phyloP scores from a whole-genome alignment of 2,888 invertebrate genomes.

The Boloria euphrosyne region DNA sequence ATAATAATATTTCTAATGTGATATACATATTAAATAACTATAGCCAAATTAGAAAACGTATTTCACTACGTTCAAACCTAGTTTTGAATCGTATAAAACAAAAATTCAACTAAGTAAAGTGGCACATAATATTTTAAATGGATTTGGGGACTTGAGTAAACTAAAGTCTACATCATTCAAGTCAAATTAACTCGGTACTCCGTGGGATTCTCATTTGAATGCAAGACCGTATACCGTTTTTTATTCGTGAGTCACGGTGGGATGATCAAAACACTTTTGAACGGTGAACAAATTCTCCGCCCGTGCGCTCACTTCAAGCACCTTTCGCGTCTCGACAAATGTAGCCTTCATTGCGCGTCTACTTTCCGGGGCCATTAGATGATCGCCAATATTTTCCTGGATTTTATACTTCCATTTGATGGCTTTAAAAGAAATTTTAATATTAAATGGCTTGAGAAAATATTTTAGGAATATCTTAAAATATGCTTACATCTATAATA shows the following conservation, averaged over 20 bases:
- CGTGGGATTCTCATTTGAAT: slow-evolving; percentile 54
- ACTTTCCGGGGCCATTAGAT: slow-evolving; percentile 20
- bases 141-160: background rate
- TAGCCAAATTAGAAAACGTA: background rate
- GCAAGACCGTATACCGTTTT: slow-evolving; percentile 52
- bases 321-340: slow-evolving; percentile 18
- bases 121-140: slow-evolving; percentile 5
- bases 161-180: slow-evolving; percentile 10
- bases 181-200: slow-evolving; percentile 6
- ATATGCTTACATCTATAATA: too few species aligned
- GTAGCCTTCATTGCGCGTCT: slow-evolving; percentile 17
- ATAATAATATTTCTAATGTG: too few species aligned
- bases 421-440: background rate
- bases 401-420: slow-evolving; percentile 6
- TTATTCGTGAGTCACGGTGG: slow-evolving; percentile 56
- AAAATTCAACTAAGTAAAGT: background rate
- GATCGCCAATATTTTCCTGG: slow-evolving; percentile 20
- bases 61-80: background rate
- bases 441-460: background rate
- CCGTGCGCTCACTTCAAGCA: slow-evolving; percentile 17
- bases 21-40: too few species aligned
- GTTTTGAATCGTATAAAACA: background rate
- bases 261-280: slow-evolving; percentile 61
- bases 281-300: slow-evolving; percentile 23
- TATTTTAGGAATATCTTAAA: too few species aligned